Base-by-base conservation (phyloP, 92 coral and sea anemone species). In the Phenganax marumi region DNA sequence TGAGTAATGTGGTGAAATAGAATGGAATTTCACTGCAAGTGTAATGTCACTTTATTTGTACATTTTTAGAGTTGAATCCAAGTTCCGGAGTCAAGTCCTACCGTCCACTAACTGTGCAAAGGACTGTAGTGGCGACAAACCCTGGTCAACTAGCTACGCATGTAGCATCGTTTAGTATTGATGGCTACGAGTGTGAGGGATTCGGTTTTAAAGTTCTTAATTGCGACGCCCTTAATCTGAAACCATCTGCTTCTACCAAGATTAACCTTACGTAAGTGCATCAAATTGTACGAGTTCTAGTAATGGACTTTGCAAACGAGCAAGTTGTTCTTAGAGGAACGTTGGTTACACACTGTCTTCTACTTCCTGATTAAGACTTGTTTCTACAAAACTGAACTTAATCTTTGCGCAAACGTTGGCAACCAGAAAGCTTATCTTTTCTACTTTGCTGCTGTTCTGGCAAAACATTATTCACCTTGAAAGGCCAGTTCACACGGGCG, bases 101-200 rank as follows among this genome's bases (percentile, higher is more conserved):
- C 60, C 83, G 83, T 63, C 24, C 97, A 18, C 71, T 90, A 22
- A 91, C 98, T 49, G 98, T 95, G 60, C 92, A 90, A 97, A 95
- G 91, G 82, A 90, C 93, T 16, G 82, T 95, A 75, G 85, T 97
- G 21, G 98, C 98, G 12, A 91, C 93, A 17, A 95, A 95, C 76
- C 98, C 98, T 57, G 98, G 98, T 47, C 98, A 92, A 70, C 82
- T 95, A 57, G 97, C 98, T 23, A 88, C 93, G 85, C 90, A 90
- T 12, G 97, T 95, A 71, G 92, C 91, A 80, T 92, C 97, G 9
- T 89, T 95, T 9, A 89, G 91, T 81, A 92, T 95, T 75, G 90
- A 87, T 66, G 98, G 98, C 7, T 90, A 91, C 50, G 97, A 95
- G 75, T 95, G 98, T 61, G 98, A 92, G 77, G 98, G 98, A n/a